Conservation (phyloP, 2,888 invertebrate species). For the Herminia tarsipennalis region DNA sequence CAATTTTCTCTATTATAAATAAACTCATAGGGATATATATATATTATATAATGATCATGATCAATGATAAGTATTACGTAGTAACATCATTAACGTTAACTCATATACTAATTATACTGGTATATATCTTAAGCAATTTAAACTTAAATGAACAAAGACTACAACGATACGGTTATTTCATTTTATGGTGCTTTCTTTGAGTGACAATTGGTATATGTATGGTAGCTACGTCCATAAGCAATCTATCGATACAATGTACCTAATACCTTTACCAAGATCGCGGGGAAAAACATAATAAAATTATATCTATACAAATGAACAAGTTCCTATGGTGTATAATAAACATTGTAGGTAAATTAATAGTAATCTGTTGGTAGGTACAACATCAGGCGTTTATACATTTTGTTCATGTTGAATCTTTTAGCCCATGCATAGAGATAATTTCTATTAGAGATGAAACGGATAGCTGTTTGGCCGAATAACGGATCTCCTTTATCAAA, state of each 20-base stretch:
- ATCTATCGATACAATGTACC: not conserved
- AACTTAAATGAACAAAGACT: slow-evolving; percentile 4
- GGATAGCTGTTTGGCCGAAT: no score
- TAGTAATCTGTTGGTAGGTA: no score
- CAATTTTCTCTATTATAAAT: no score
- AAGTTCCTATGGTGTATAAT: not conserved
- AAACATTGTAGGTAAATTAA: not conserved
- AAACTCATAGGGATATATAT: no score
- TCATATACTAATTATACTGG: not conserved
- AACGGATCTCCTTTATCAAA: no score
- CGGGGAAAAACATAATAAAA: slow-evolving; percentile 1
- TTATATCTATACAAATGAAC: not conserved
- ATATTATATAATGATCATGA: not conserved
- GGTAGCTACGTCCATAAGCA: not conserved
- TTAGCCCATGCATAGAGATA: no score
- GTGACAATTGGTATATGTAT: slow-evolving; percentile 21
- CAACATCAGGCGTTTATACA: no score
- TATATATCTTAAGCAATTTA: slow-evolving; percentile 3
- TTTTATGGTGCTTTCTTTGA: slow-evolving; percentile 15
- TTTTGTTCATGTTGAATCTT: no score
- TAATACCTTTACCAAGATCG: slow-evolving; percentile 2
- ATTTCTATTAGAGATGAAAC: no score
- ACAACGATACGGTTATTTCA: slow-evolving; percentile 32
- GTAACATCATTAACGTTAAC: not conserved
- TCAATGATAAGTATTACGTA: not conserved